Evolutionary conservation across 2,797 vertebrate genomes (phyloP).

Genomic region (Carcharodon carcharias): DNA sequence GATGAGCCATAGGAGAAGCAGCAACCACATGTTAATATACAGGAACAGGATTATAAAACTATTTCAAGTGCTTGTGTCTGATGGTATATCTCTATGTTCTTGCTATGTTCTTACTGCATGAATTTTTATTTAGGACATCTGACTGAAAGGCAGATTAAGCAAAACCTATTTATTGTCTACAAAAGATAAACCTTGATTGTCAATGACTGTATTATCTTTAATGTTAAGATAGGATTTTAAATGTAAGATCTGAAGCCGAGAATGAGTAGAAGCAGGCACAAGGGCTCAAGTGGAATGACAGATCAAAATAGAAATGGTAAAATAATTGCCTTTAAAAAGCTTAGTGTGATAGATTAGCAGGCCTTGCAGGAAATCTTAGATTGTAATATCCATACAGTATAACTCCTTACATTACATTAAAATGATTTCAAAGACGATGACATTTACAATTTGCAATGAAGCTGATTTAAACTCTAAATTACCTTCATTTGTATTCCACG

Average conservation of each 20-base stretch:
- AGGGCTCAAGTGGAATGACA: not conserved
- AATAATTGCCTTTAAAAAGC: not conserved
- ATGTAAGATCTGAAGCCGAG: not conserved
- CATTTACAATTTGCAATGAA: not conserved
- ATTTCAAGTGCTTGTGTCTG: not conserved
- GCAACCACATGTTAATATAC: not conserved
- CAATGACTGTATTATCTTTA: not conserved
- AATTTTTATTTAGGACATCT: not conserved
- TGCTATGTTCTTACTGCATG: not conserved
- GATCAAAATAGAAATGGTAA: not conserved
- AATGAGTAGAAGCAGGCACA: not conserved
- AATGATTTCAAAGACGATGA: not conserved
- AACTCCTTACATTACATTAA: not conserved
- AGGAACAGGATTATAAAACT: not conserved
- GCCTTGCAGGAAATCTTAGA: not conserved
- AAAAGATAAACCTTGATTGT: not conserved
- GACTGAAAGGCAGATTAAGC: not conserved
- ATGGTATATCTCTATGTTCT: not conserved
- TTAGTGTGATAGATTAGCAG: not conserved
- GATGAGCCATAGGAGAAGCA: not conserved
- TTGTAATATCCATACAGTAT: not conserved
- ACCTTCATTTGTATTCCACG: not conserved
- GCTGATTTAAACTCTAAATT: not conserved
- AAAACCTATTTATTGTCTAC: not conserved
- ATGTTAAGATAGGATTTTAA: not conserved